phyloP scores from a whole-genome alignment of 1,140 invertebrate species.

The Oncopodura yosiiana region DNA sequence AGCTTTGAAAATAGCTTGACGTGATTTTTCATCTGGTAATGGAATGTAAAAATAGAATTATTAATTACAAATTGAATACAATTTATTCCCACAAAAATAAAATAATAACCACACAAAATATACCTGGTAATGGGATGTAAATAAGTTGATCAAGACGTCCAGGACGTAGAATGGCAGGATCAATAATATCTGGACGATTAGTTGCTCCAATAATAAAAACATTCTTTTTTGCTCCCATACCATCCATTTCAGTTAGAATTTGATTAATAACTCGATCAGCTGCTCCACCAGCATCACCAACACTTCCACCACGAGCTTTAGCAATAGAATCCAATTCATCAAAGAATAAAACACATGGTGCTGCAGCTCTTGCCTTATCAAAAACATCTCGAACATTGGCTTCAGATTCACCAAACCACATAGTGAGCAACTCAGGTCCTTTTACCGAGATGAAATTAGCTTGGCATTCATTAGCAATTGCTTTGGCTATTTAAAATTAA shows the following conservation, averaged over 20 bases:
- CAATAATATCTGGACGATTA: constrained; percentile 93
- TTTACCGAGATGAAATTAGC: constrained; percentile 99
- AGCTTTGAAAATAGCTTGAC: constrained; percentile 88
- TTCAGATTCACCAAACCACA: constrained; percentile 99
- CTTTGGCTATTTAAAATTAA: too few species aligned
- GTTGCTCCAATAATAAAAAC: constrained; percentile 99
- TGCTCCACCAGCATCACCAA: constrained; percentile 95
- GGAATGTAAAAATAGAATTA: too few species aligned
- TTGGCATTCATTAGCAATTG: constrained; percentile 99
- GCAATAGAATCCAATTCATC: constrained; percentile 99
- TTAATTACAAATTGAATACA: too few species aligned
- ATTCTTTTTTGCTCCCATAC: constrained; percentile 99
- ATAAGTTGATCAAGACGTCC: constrained; percentile 98
- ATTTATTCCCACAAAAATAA: too few species aligned
- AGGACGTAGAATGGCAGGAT: constrained; percentile 95
- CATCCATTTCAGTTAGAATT: constrained; percentile 99
- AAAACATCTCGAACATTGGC: constrained; percentile 99
- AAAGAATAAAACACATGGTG: constrained; percentile 98
- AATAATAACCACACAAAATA: too few species aligned
- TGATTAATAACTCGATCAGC: constrained; percentile 99
- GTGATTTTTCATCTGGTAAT: constrained; percentile 94
- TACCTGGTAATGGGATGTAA: constrained; percentile 90
- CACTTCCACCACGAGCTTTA: constrained; percentile 92
- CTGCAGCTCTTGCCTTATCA: constrained; percentile 97
- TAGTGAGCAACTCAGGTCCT: constrained; percentile 95